These are phyloP conservation scores for Julus scanicus DNA, from an alignment of 2,888 invertebrate species.

Conservation along the genomic window DNA sequence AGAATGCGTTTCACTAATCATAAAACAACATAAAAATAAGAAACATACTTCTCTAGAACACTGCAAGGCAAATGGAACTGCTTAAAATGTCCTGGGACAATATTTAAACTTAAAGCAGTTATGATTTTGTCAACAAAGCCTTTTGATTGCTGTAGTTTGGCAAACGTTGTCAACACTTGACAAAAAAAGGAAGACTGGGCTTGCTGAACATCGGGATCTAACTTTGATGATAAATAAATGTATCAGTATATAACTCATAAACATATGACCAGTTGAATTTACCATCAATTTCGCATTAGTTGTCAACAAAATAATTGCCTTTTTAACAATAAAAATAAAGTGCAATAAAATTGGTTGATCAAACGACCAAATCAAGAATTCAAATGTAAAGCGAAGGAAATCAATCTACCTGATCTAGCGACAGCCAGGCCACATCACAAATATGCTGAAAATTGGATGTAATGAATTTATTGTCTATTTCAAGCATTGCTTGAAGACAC, in stretches of 20 bases:
- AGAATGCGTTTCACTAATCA: neutral
- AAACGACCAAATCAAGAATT: too few relatives aligned
- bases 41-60: neutral
- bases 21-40: neutral
- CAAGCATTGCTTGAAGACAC: conserved; percentile 4
- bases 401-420: neutral
- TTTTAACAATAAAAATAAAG: too few relatives aligned
- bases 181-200: neutral
- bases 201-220: neutral
- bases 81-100: neutral
- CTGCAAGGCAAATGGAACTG: neutral
- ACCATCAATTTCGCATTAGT: too few relatives aligned
- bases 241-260: neutral
- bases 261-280: too few relatives aligned
- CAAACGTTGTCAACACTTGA: neutral
- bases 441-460: neutral
- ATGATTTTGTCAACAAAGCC: neutral
- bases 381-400: neutral
- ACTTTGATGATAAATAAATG: neutral
- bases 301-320: too few relatives aligned
- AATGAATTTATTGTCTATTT: neutral
- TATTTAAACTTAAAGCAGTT: neutral
- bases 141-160: neutral
- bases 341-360: too few relatives aligned
- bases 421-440: conserved; percentile 4